A percentile compares a stretch with the other conserved stretches of the same genome.
phyloP scores from a whole-genome alignment of 2,888 invertebrate genomes.

The Sesia bembeciformis region DNA sequence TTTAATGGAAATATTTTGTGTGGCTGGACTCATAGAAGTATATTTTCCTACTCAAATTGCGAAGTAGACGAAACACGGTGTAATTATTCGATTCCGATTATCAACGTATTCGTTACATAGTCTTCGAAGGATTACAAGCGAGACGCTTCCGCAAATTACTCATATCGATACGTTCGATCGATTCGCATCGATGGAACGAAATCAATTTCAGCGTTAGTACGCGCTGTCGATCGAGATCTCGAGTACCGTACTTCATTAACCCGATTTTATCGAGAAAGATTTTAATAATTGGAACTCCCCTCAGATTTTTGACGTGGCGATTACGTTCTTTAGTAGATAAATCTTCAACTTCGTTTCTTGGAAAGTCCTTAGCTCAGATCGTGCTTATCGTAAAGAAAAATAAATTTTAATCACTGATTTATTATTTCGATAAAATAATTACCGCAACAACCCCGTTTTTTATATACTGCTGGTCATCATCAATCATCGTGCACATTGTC shows the following conservation, averaged over 20 bases:
- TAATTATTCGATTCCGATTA: too few species aligned
- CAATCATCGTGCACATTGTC: too few species aligned
- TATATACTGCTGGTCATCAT: too few species aligned
- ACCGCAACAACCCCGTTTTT: too few species aligned
- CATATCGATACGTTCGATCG: conserved; percentile 48
- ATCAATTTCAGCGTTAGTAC: conserved; percentile 59
- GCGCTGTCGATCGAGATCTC: conserved; percentile 42
- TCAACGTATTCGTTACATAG: too few species aligned
- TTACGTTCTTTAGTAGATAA: conserved; percentile 49
- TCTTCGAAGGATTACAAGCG: not conserved
- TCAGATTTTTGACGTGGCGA: conserved; percentile 53
- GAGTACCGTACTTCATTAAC: conserved; percentile 67
- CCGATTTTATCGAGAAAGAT: conserved; percentile 64
- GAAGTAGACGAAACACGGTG: too few species aligned
- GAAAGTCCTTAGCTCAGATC: conserved; percentile 25
- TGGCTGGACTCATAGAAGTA: too few species aligned
- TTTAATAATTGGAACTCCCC: conserved; percentile 58
- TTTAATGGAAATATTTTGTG: too few species aligned
- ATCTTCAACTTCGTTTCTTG: conserved; percentile 31
- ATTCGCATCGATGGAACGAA: conserved; percentile 54
- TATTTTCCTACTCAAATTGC: too few species aligned
- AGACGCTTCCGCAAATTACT: conserved; percentile 43
- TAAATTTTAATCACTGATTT: conserved; percentile 27
- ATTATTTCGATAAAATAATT: conserved; percentile 10
- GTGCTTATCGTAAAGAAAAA: conserved; percentile 16